Evolutionary conservation across 2,113 vertebrate species (phyloP).

Genomic region (Polyodon spathula): DNA sequence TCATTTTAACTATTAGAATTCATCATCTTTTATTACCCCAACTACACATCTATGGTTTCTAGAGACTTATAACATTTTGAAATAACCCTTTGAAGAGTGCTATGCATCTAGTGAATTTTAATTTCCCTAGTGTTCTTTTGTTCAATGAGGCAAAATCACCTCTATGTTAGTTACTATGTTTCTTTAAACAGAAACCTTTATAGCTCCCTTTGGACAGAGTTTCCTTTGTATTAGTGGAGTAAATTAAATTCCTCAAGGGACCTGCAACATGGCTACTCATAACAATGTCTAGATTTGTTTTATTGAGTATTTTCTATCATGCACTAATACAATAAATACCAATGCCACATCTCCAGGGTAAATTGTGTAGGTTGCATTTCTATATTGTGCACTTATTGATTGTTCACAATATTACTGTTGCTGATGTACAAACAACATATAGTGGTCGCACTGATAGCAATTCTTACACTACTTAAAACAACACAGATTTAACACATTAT

Average conservation of each 20-base stretch:
- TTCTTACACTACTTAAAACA: no score
- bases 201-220: neutral
- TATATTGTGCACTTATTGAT: no score
- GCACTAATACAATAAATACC: neutral
- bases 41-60: neutral
- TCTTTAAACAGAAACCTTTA: slow-evolving; percentile 3
- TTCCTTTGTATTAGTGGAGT: neutral
- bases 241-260: neutral
- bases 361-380: neutral
- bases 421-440: no score
- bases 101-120: slow-evolving; percentile 3
- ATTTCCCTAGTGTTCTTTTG: slow-evolving; percentile 3
- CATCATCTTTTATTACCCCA: neutral
- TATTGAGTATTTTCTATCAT: neutral
- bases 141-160: slow-evolving; percentile 2
- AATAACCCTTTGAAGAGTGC: slow-evolving; percentile 1
- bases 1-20: neutral
- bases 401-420: no score
- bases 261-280: neutral
- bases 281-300: slow-evolving; percentile 1
- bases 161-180: neutral
- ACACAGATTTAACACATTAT: no score
- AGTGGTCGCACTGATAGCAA: no score
- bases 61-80: slow-evolving; percentile 1
- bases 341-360: neutral